Percentiles rank a stretch among this genome's conserved stretches.
These are phyloP conservation scores for Macrobrachium nipponense DNA, from an alignment of 1,140 invertebrate species.

Conservation along the genomic window DNA sequence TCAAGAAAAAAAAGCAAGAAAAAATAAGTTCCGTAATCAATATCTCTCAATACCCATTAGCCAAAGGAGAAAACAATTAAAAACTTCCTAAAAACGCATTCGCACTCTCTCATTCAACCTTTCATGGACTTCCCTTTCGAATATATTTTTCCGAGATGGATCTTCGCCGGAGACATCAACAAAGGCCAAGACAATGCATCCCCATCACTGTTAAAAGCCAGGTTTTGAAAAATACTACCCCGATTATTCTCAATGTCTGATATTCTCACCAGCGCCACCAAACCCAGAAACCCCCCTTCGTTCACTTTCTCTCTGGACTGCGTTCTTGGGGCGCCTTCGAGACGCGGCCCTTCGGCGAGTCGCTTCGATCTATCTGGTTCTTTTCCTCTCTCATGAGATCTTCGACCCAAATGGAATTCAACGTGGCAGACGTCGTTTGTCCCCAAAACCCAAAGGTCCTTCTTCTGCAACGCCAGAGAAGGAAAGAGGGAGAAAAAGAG, in stretches of 20 bases:
- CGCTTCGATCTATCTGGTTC: no score
- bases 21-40: constrained; percentile 11
- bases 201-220: constrained; percentile 54
- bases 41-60: constrained; percentile 9
- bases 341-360: no score
- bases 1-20: not conserved
- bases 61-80: constrained; percentile 6
- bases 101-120: constrained; percentile 9
- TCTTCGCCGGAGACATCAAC: constrained; percentile 31
- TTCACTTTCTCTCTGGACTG: not conserved
- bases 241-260: constrained; percentile 54
- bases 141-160: constrained; percentile 41
- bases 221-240: constrained; percentile 52
- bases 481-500: not conserved
- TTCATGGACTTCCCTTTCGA: constrained; percentile 23
- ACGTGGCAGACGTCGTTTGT: no score
- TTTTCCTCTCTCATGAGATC: no score
- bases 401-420: no score
- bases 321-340: not conserved
- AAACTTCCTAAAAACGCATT: constrained; percentile 8
- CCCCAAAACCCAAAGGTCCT: no score
- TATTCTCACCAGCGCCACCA: constrained; percentile 37
- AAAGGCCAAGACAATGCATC: constrained; percentile 52
- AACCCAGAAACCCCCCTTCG: not conserved
- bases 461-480: not conserved